Evolutionary conservation across 2,888 invertebrate species (phyloP).

Genomic region (Epistrophe grossulariae): DNA sequence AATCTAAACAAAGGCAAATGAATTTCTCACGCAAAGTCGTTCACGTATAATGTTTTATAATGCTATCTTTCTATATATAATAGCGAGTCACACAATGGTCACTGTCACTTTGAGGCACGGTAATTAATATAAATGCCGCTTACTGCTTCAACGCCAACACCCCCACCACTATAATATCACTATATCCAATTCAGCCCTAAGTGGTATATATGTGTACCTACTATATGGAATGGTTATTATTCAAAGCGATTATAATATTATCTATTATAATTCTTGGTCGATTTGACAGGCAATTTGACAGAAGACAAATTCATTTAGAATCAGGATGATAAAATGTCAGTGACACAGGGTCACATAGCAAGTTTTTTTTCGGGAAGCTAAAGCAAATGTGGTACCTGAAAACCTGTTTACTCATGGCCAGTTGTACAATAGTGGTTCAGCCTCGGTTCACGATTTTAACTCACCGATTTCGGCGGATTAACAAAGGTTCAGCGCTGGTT

Average conservation of each 20-base stretch:
- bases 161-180: too few species aligned
- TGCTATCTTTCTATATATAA: conserved; percentile 10
- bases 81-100: conserved; percentile 35
- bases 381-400: not conserved
- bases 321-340: not conserved
- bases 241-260: conserved; percentile 5
- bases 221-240: not conserved
- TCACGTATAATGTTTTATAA: conserved; percentile 34
- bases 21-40: conserved; percentile 60
- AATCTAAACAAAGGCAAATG: conserved; percentile 28
- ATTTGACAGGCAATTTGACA: conserved; percentile 64
- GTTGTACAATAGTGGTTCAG: too few species aligned
- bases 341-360: not conserved
- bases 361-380: not conserved
- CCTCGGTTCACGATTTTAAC: too few species aligned
- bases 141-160: conserved; percentile 6
- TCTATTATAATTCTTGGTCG: conserved; percentile 25
- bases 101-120: conserved; percentile 30
- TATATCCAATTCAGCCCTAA: not conserved
- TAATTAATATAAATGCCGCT: conserved; percentile 44
- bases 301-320: conserved; percentile 14
- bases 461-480: too few species aligned
- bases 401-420: too few species aligned
- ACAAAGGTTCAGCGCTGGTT: too few species aligned
- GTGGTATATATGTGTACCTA: not conserved